Base-by-base conservation (phyloP, 2,797 vertebrate species). In the Oophaga sylvatica region DNA sequence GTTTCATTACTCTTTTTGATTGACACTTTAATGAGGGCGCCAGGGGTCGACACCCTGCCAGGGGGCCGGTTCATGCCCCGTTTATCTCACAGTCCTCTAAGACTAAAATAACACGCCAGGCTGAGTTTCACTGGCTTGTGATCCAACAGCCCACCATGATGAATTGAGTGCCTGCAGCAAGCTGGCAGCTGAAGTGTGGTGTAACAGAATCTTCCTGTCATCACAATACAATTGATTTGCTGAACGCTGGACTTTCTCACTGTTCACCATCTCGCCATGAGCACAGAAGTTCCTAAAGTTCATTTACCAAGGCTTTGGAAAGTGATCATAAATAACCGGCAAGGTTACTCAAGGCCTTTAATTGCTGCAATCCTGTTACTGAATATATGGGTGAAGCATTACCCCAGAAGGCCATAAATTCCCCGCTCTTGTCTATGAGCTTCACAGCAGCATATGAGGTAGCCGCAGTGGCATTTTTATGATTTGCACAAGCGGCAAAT, bases 21-120 rank as follows among this genome's bases (percentile, higher is more conserved):
- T 97, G 98, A 97, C 98, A 96, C 95, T 97, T 96, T 97, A 97
- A 97, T 97, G 97, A 98, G 96, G 97, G 94, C 95, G 94, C 91
- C 91, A 95, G 95, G 94, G 95, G 95, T 95, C 92, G 93, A 94
- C 95, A 95, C 95, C 96, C 96, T 96, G 93, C 95, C 95, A 95
- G 96, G 96, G 96, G 97, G 96, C 97, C 94, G 93, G 95, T 94
- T 94, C 96, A 93, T 94, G 95, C 95, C 95, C 96, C 93, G 95
- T 97, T 98, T 97, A 95, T 97, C 96, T 98, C 97, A 91, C 94
- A 93, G 94, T 93, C 93, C 93, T 92, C 93, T 94, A 94, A 94
- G 94, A 93, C 95, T 93, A 93, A 95, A 96, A 95, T 94, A 95
- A 95, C 95, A 95, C 92, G 76, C 92, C 92, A 90, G 94, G 93